Evolutionary conservation across 1,140 invertebrate species (phyloP), one percentile per base, ranked within the genome.

Genomic region (Drosophila mojavensis): DNA sequence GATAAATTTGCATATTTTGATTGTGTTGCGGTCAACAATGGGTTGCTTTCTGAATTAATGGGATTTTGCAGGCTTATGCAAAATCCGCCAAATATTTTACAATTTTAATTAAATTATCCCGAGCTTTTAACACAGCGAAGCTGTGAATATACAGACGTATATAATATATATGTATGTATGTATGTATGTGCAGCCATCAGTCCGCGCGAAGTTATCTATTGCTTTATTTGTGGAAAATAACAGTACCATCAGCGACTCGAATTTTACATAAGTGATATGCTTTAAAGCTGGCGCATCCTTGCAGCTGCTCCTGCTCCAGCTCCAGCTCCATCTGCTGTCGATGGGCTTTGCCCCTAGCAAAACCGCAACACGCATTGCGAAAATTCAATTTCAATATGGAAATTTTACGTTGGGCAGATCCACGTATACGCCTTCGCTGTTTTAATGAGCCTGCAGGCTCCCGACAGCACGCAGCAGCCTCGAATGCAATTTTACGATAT

Each of bases 1-100:
- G 82, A 90, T 90, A 90, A 88, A 90, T 90, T 90, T 90, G 88
- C 88, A 90, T 90, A 90, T 90, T 90, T 90, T 90, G 88, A 90
- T 90, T 90, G 82, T 88, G 84, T 89, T 88, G 84, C 80, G 84
- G 84, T 88, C 84, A 88, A 89, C 84, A 88, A 88, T 89, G 84
- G 83, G 84, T 88, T 89, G 84, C 84, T 83, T 78, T 89, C 79
- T 88, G 84, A 88, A 88, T 88, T 88, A 88, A 88, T 88, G 84
- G 84, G 84, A 89, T 89, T 88, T 83, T 60, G 79, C 77, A 69
- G 79, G 84, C 84, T 88, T 88, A 88, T 88, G 80, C 77, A 81
- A 89, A 88, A 88, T 88, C 84, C 74, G 78, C 79, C 84, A 88
- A 88, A 89, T 84, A 88, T 88, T 89, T 88, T 84, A 89, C 83